Conservation (phyloP, 2,113 vertebrate genomes). For the Fregata magnificens region DNA sequence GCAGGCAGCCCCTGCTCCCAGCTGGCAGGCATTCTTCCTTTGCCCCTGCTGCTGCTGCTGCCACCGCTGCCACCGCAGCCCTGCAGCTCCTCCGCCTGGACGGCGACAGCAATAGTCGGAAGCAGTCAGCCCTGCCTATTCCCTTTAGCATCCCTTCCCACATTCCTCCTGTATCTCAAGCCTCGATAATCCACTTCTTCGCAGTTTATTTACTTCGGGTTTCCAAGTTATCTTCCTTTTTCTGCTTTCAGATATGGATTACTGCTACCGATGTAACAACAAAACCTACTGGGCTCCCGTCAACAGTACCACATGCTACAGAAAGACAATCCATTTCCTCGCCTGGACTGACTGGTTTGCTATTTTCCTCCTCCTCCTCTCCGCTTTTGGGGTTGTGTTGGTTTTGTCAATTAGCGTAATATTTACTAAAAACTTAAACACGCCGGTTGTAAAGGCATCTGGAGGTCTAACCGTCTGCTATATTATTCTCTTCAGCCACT, state of each 20-base stretch:
- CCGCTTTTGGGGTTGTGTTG: conserved; percentile 74
- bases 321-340: conserved; percentile 78
- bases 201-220: not conserved
- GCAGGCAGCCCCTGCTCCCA: not conserved
- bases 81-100: conserved; percentile 22
- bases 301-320: conserved; percentile 75
- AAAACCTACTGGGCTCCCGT: conserved; percentile 79
- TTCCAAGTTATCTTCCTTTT: not conserved
- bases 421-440: conserved; percentile 81
- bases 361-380: conserved; percentile 77
- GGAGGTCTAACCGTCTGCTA: conserved; percentile 81
- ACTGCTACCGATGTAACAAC: conserved; percentile 79
- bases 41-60: not conserved
- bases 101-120: not conserved
- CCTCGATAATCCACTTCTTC: not conserved
- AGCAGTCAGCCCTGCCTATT: not conserved
- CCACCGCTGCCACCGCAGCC: not conserved
- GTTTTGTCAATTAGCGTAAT: conserved; percentile 76
- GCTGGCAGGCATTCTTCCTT: not conserved
- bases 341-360: conserved; percentile 82
- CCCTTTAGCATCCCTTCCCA: not conserved
- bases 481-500: conserved; percentile 83
- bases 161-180: not conserved
- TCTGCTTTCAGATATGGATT: conserved; percentile 80
- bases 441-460: conserved; percentile 83